phyloP scores from a whole-genome alignment of 1,140 invertebrate genomes.

The Megalonaias nervosa region DNA sequence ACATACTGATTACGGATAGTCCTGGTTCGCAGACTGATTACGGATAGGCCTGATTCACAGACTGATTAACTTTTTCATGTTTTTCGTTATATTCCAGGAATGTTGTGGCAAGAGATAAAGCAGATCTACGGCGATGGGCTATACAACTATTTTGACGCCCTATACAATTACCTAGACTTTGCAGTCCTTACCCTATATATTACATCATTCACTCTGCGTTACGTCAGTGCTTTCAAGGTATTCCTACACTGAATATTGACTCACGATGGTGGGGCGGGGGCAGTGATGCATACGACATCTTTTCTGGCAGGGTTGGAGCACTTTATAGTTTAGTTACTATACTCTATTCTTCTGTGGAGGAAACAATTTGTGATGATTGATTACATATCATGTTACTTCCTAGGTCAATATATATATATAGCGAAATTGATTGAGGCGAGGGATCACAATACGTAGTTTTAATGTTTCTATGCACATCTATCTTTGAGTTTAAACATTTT shows the following conservation, averaged over 20 bases:
- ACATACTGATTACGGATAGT: not conserved
- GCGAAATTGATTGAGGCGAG: too few relatives aligned
- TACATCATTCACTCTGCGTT: constrained; percentile 63
- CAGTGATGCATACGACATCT: too few relatives aligned
- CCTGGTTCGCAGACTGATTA: not conserved
- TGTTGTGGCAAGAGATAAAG: constrained; percentile 67
- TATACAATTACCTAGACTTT: constrained; percentile 68
- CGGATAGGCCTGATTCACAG: not conserved
- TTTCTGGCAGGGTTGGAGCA: too few relatives aligned
- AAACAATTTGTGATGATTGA: too few relatives aligned
- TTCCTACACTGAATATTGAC: not conserved
- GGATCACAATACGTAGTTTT: too few relatives aligned
- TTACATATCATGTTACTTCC: too few relatives aligned
- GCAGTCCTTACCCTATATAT: constrained; percentile 66
- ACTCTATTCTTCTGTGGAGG: too few relatives aligned
- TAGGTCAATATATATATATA: too few relatives aligned
- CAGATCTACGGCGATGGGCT: constrained; percentile 65
- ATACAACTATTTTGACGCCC: constrained; percentile 62
- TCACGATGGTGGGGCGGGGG: too few relatives aligned
- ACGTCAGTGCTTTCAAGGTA: constrained; percentile 57
- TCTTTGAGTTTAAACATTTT: too few relatives aligned
- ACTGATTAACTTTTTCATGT: not conserved
- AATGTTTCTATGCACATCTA: too few relatives aligned
- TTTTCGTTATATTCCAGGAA: constrained; percentile 49
- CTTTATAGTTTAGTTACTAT: too few relatives aligned